A percentile compares a stretch with the other conserved stretches of the same genome.
These are phyloP conservation scores for Aplidium turbinatum DNA, from an alignment of 23 tunicate species.

Conservation along the genomic window DNA sequence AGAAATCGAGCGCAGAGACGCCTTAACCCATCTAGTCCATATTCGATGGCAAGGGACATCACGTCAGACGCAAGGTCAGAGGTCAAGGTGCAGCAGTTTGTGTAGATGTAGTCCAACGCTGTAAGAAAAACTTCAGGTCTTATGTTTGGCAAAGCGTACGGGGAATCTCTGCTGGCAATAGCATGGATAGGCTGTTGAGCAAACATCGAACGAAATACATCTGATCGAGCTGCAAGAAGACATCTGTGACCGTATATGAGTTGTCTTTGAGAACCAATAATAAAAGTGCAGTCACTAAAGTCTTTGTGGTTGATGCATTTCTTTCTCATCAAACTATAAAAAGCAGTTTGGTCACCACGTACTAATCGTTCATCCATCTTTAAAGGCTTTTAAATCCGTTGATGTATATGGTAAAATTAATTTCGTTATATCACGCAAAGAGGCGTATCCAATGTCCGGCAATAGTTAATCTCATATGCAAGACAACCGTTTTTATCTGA, in stretches of 20 bases:
- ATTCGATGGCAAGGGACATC: slow-evolving; percentile 76
- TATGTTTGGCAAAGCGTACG: slow-evolving; percentile 53
- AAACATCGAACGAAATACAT: slow-evolving; percentile 81
- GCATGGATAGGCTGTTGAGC: slow-evolving; percentile 77
- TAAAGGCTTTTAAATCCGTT: too few relatives aligned
- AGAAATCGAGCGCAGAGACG: slow-evolving; percentile 60
- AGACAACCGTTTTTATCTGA: too few relatives aligned
- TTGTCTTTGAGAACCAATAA: slow-evolving; percentile 78
- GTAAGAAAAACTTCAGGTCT: slow-evolving; percentile 95
- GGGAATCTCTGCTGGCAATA: slow-evolving; percentile 54
- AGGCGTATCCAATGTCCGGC: too few relatives aligned
- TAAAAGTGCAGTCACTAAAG: slow-evolving; percentile 73
- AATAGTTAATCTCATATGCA: too few relatives aligned
- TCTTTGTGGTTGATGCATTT: slow-evolving; percentile 92
- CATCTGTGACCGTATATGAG: slow-evolving; percentile 75
- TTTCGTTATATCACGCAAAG: too few relatives aligned
- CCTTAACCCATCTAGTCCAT: slow-evolving; percentile 79
- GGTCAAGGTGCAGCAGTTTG: slow-evolving; percentile 94
- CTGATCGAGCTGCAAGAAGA: slow-evolving; percentile 80
- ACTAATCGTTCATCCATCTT: slow-evolving; percentile 85
- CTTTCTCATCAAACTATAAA: slow-evolving; percentile 93
- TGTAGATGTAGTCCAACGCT: slow-evolving; percentile 90
- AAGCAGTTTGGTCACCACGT: slow-evolving; percentile 93
- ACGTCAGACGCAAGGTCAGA: slow-evolving; percentile 85
- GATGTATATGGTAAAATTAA: too few relatives aligned